These are phyloP conservation scores for Drosophila recens DNA, from an alignment of 2,888 invertebrate genomes.

Conservation along the genomic window DNA sequence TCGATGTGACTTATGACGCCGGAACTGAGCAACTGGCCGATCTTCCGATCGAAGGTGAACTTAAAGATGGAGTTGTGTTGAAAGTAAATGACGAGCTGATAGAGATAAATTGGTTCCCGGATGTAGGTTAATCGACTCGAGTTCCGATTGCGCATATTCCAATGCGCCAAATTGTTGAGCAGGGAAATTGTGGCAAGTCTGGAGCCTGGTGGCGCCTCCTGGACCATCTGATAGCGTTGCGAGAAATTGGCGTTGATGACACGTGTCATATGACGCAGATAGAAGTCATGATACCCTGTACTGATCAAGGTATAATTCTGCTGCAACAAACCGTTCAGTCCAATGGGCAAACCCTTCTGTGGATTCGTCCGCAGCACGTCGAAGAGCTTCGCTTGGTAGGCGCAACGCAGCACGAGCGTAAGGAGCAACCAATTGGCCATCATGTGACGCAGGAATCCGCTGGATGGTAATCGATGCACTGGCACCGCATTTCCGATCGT, in stretches of 20 bases:
- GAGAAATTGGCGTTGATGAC: slow-evolving; percentile 30
- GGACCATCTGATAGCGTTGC: slow-evolving; percentile 34
- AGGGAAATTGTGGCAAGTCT: slow-evolving; percentile 56
- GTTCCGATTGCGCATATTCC: slow-evolving; percentile 51
- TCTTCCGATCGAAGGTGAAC: slow-evolving; percentile 59
- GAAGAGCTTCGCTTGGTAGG: slow-evolving; percentile 82
- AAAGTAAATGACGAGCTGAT: slow-evolving; percentile 70
- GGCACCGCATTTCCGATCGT: slow-evolving; percentile 73
- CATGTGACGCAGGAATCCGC: slow-evolving; percentile 70
- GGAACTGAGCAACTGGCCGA: slow-evolving; percentile 58
- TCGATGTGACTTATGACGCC: slow-evolving; percentile 67
- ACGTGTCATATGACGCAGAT: slow-evolving; percentile 63
- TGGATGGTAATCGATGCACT: slow-evolving; percentile 43
- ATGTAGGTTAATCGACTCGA: slow-evolving; percentile 59
- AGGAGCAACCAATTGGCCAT: slow-evolving; percentile 74
- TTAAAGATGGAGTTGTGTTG: slow-evolving; percentile 61
- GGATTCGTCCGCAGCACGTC: slow-evolving; percentile 70
- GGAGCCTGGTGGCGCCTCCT: slow-evolving; percentile 17
- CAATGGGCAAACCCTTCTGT: slow-evolving; percentile 58
- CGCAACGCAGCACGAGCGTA: slow-evolving; percentile 76
- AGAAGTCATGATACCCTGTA: slow-evolving; percentile 52
- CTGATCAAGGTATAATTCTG: slow-evolving; percentile 64
- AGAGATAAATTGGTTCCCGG: slow-evolving; percentile 62
- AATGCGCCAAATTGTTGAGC: slow-evolving; percentile 65
- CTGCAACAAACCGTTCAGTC: slow-evolving; percentile 51